phyloP scores from a whole-genome alignment of 64 coral and sea anemone genomes.

The Hydrozoanthus tunicans region DNA sequence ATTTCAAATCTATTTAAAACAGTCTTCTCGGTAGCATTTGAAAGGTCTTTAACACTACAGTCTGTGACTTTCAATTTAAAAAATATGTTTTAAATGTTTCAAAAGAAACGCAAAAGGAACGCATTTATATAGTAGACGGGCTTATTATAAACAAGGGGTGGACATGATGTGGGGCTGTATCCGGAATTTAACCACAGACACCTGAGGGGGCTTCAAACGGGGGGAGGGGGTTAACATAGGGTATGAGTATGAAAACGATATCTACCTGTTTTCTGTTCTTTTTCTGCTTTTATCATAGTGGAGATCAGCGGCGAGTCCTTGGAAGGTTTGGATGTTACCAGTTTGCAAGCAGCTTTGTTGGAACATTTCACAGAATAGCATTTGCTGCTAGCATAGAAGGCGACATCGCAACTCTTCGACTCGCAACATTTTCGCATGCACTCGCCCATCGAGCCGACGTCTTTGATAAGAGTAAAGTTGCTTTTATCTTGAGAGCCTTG shows the following conservation, averaged over 20 bases:
- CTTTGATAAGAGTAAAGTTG: conserved; percentile 74
- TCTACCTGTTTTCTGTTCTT: conserved; percentile 69
- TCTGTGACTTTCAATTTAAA: too few species aligned
- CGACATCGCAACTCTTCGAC: conserved; percentile 79
- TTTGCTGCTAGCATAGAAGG: conserved; percentile 64
- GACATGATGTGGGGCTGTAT: too few species aligned
- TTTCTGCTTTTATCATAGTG: conserved; percentile 72
- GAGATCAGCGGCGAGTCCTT: conserved; percentile 75
- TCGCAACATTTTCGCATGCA: conserved; percentile 90
- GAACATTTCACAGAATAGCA: conserved; percentile 90
- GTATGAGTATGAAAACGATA: background rate
- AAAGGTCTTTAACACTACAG: too few species aligned
- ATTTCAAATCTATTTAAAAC: too few species aligned
- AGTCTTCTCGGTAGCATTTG: too few species aligned
- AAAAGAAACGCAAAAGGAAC: too few species aligned
- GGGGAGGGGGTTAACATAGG: background rate
- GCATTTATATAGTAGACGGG: too few species aligned
- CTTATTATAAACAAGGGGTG: too few species aligned
- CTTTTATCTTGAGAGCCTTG: conserved; percentile 56
- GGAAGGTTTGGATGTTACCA: conserved; percentile 58
- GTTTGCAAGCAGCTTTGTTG: conserved; percentile 56
- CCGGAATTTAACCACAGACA: too few species aligned
- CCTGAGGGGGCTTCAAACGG: too few species aligned
- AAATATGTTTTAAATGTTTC: too few species aligned
- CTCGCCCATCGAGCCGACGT: conserved; percentile 69